Evolutionary conservation across 1,140 invertebrate genomes (phyloP).

Genomic region (Sycophila sp.): DNA sequence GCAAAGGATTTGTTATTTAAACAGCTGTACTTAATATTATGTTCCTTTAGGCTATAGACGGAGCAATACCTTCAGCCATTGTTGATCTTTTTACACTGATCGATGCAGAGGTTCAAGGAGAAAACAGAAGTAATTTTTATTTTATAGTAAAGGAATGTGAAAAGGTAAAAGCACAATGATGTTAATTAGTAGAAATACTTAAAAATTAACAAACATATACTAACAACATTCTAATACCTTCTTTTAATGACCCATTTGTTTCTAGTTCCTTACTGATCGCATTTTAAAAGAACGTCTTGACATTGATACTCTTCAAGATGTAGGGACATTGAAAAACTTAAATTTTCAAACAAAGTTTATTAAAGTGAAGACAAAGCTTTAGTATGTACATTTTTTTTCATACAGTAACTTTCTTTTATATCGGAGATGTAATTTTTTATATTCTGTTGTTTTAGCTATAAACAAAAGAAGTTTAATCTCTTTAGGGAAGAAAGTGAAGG

Average conservation of each 20-base stretch:
- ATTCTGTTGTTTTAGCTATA: constrained; percentile 87
- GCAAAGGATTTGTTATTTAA: too few relatives aligned
- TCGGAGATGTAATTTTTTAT: too few relatives aligned
- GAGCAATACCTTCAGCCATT: constrained; percentile 79
- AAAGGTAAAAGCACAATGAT: constrained; percentile 64
- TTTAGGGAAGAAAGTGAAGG: constrained; percentile 99
- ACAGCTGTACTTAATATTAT: too few relatives aligned
- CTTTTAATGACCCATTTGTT: constrained; percentile 52
- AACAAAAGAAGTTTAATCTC: constrained; percentile 98
- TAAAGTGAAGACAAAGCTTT: constrained; percentile 97
- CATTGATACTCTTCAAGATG: constrained; percentile 91
- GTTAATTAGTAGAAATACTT: neutral
- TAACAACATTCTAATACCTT: neutral
- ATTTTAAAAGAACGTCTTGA: constrained; percentile 92
- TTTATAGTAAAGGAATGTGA: constrained; percentile 81
- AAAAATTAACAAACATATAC: neutral
- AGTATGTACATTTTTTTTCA: too few relatives aligned
- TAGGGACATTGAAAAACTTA: constrained; percentile 90
- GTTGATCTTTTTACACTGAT: constrained; percentile 82
- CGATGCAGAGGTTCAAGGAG: constrained; percentile 79
- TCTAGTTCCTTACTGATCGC: constrained; percentile 81
- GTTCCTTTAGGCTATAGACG: constrained; percentile 71
- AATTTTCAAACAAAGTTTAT: constrained; percentile 97
- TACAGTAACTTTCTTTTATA: too few relatives aligned
- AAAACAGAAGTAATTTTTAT: constrained; percentile 79